phyloP scores from a whole-genome alignment of 2,113 vertebrate species.

The Nanger granti region DNA sequence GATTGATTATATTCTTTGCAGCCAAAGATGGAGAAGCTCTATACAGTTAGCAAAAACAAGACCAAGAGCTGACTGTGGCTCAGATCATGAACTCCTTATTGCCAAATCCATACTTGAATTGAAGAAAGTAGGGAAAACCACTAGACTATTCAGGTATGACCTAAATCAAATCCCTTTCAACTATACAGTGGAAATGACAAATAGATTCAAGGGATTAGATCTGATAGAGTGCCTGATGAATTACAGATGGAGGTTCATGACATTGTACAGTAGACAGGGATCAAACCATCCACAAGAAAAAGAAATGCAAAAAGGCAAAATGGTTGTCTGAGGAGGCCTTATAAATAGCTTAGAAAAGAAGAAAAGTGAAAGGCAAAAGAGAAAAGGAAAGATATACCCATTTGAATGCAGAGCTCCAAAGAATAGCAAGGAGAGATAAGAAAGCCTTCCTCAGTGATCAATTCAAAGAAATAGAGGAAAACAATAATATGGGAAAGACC shows the following conservation, averaged over 20 bases:
- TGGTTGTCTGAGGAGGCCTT: background rate
- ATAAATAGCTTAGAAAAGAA: background rate
- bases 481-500: background rate
- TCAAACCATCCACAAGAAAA: background rate
- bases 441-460: background rate
- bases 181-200: background rate
- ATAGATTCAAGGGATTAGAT: background rate
- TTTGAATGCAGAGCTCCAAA: background rate
- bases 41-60: background rate
- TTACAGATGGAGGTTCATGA: background rate
- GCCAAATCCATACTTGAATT: background rate
- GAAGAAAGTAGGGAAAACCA: background rate
- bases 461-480: background rate
- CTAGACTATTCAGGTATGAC: background rate
- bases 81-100: background rate
- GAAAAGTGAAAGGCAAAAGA: background rate
- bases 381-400: background rate
- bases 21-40: background rate
- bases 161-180: background rate
- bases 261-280: background rate
- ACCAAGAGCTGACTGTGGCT: background rate
- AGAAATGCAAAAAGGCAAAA: background rate
- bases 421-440: background rate
- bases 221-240: background rate
- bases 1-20: background rate